Evolutionary conservation across 2,888 invertebrate species (phyloP).

Genomic region (Idaea dimidiata): DNA sequence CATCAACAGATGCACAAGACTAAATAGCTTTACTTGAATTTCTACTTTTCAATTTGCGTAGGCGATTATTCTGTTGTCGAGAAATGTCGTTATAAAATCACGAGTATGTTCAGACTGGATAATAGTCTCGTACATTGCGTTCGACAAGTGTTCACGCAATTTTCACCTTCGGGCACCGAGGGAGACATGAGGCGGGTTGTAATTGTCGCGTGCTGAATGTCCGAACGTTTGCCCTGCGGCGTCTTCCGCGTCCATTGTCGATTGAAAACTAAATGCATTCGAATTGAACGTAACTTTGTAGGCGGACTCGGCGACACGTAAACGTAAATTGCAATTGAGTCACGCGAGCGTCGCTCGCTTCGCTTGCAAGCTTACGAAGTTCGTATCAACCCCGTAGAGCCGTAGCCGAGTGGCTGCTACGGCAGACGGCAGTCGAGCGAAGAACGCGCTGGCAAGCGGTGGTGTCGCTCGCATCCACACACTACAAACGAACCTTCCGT

Average conservation of each 20-base stretch:
- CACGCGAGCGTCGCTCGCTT: conserved; percentile 34
- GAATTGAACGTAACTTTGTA: conserved; percentile 15
- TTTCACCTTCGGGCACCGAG: conserved; percentile 40
- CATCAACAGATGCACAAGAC: conserved; percentile 44
- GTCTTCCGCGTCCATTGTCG: conserved; percentile 28
- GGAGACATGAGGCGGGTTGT: conserved; percentile 34
- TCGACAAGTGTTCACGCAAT: conserved; percentile 42
- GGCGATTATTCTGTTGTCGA: conserved; percentile 34
- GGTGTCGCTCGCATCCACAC: conserved; percentile 47
- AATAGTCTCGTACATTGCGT: conserved; percentile 12
- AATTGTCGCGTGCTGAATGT: conserved; percentile 52
- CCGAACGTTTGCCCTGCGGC: conserved; percentile 26
- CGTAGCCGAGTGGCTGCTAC: conserved; percentile 54
- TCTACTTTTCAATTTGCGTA: conserved; percentile 38
- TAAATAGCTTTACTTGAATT: conserved; percentile 38
- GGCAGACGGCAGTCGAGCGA: conserved; percentile 27
- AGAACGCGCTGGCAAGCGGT: conserved; percentile 25
- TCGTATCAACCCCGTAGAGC: conserved; percentile 61
- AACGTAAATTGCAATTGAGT: conserved; percentile 45
- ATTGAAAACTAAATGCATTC: conserved; percentile 26
- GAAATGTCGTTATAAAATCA: conserved; percentile 37
- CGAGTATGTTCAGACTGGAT: conserved; percentile 11
- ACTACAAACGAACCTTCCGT: conserved; percentile 45
- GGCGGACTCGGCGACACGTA: conserved; percentile 9
- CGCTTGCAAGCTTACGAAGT: conserved; percentile 59